phyloP scores from a whole-genome alignment of 2,888 invertebrate genomes.

The Calephelis perditalis region DNA sequence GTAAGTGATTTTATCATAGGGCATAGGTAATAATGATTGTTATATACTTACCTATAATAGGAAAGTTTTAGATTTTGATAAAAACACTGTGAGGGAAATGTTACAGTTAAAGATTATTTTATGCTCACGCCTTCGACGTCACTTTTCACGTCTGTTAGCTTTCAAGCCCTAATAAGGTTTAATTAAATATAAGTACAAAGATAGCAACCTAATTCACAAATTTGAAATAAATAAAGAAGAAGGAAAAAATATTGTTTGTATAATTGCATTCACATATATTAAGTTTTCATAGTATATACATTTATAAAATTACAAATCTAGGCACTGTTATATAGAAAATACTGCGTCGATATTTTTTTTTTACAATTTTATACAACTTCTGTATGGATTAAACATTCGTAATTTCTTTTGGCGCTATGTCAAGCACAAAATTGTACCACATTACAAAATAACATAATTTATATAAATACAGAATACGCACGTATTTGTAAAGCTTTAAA shows the following conservation, averaged over 20 bases:
- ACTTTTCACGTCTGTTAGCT: too few species aligned
- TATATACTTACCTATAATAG: too few species aligned
- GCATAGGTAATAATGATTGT: too few species aligned
- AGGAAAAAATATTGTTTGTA: not conserved
- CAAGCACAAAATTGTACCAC: not conserved
- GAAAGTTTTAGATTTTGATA: too few species aligned
- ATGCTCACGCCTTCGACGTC: too few species aligned
- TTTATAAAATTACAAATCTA: conserved; percentile 64
- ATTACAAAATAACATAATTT: not conserved
- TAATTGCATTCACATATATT: conserved; percentile 20
- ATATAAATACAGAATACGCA: conserved; percentile 10
- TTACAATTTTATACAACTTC: conserved; percentile 4
- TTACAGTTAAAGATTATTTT: too few species aligned
- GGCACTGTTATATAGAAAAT: conserved; percentile 57
- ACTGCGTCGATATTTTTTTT: conserved; percentile 18
- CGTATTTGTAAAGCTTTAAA: conserved; percentile 8
- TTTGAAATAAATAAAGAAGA: too few species aligned
- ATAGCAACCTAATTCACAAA: too few species aligned
- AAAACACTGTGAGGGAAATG: too few species aligned
- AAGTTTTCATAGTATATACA: conserved; percentile 54
- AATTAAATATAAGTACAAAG: too few species aligned
- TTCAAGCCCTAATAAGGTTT: too few species aligned
- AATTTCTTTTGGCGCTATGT: not conserved
- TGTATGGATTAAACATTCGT: not conserved
- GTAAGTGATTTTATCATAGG: too few species aligned